These are phyloP conservation scores for Pseudoips prasinana DNA, from an alignment of 2,888 invertebrate genomes.

Conservation along the genomic window DNA sequence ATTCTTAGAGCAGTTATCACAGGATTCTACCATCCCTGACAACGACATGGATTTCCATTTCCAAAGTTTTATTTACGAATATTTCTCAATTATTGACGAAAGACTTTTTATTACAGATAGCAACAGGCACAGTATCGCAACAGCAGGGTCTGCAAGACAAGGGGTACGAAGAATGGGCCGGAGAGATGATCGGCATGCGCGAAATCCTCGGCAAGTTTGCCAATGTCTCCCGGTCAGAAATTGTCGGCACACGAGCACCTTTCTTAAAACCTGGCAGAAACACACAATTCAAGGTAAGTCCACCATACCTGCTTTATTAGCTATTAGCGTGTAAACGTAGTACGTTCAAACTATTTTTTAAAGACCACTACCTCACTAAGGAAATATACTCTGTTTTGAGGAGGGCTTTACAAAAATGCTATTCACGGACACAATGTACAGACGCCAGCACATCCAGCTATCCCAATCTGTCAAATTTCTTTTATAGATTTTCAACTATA, in stretches of 20 bases:
- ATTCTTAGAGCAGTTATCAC: too few relatives aligned
- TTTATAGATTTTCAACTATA: too few relatives aligned
- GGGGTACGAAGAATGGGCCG: slow-evolving; percentile 95
- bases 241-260: slow-evolving; percentile 94
- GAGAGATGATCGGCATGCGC: slow-evolving; percentile 96
- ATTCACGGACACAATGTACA: too few relatives aligned
- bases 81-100: too few relatives aligned
- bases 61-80: too few relatives aligned
- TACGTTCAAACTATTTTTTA: background rate
- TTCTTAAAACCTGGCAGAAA: slow-evolving; percentile 96
- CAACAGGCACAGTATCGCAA: slow-evolving; percentile 83
- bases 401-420: background rate
- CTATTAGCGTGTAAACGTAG: too few relatives aligned
- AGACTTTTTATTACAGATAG: too few relatives aligned
- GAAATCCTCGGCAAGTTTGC: slow-evolving; percentile 92
- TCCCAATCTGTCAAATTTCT: too few relatives aligned
- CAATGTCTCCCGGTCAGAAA: slow-evolving; percentile 90
- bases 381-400: background rate
- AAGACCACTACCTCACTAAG: background rate
- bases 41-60: too few relatives aligned
- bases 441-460: too few relatives aligned
- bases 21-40: too few relatives aligned
- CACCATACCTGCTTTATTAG: slow-evolving; percentile 7
- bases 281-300: slow-evolving; percentile 91
- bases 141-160: slow-evolving; percentile 94